phyloP scores from a whole-genome alignment of 92 coral and sea anemone species.

The Parazoanthus swiftii region DNA sequence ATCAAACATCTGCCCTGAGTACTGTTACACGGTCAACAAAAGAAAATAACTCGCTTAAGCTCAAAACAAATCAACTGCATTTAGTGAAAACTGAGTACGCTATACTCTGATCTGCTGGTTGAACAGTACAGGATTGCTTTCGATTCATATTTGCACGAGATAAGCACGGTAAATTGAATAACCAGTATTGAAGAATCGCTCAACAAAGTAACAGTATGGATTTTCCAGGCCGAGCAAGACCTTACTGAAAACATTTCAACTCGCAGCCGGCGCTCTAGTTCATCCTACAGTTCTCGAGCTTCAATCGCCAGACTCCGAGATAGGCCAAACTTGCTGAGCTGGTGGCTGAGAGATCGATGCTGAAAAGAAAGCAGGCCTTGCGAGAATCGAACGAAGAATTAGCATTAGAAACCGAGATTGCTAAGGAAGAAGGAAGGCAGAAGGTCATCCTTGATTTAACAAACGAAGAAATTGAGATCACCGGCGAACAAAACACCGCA shows the following conservation, averaged over 20 bases:
- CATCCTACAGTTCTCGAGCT: background rate
- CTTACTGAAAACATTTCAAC: background rate
- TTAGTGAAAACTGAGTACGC: conserved; percentile 35
- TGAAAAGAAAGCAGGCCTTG: conserved; percentile 16
- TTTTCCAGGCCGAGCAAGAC: conserved; percentile 8
- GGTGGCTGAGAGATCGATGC: conserved; percentile 22
- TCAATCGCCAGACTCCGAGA: background rate
- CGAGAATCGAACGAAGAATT: conserved; percentile 17
- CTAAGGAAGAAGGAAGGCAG: too few relatives aligned
- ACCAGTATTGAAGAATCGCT: background rate
- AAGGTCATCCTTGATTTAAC: too few relatives aligned
- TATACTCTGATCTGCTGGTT: background rate
- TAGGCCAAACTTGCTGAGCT: conserved; percentile 20
- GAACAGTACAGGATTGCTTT: conserved; percentile 28
- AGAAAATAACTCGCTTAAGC: conserved; percentile 25
- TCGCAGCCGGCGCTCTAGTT: background rate
- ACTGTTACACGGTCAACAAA: too few relatives aligned
- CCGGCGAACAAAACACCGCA: too few relatives aligned
- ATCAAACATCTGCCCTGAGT: background rate
- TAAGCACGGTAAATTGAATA: background rate
- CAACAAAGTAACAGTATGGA: conserved; percentile 16
- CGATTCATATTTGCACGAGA: background rate
- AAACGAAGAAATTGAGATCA: too few relatives aligned
- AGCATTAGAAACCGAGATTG: conserved; percentile 38
- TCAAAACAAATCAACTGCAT: conserved; percentile 23